Evolutionary conservation across 2,888 invertebrate species (phyloP).

Genomic region (Acleris sparsana): DNA sequence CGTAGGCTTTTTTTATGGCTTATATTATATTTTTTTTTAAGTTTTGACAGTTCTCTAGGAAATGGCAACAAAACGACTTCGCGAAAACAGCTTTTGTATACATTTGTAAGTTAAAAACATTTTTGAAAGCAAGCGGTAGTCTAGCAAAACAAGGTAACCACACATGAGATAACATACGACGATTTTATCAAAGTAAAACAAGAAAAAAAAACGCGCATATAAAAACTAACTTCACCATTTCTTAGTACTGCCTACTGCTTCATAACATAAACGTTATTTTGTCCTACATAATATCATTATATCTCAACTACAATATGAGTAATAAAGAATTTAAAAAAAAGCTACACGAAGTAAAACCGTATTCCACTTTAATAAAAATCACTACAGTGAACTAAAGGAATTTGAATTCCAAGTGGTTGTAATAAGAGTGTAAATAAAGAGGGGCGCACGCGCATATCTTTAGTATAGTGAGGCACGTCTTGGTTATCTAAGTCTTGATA

Average conservation of each 20-base stretch:
- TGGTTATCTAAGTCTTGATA: constrained; percentile 19
- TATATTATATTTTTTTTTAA: too few relatives aligned
- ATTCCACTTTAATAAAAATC: not conserved
- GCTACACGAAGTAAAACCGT: not conserved
- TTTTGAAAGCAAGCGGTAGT: too few relatives aligned
- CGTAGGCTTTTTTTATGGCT: too few relatives aligned
- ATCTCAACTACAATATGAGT: constrained; percentile 34
- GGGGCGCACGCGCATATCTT: constrained; percentile 12
- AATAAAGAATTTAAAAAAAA: constrained; percentile 25
- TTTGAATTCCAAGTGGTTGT: not conserved
- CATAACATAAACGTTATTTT: constrained; percentile 31
- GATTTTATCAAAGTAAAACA: too few relatives aligned
- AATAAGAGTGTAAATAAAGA: not conserved
- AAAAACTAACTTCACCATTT: constrained; percentile 27
- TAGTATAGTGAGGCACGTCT: constrained; percentile 18
- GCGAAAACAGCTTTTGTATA: too few relatives aligned
- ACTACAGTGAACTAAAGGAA: not conserved
- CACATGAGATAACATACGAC: too few relatives aligned
- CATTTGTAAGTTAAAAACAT: too few relatives aligned
- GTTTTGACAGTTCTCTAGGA: too few relatives aligned
- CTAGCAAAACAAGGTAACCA: too few relatives aligned
- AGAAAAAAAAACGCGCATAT: not conserved
- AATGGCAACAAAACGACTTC: too few relatives aligned
- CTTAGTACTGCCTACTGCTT: constrained; percentile 15
- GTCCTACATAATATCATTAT: constrained; percentile 25